Conservation (phyloP, 2,797 vertebrate species). For the Brotula barbata region DNA sequence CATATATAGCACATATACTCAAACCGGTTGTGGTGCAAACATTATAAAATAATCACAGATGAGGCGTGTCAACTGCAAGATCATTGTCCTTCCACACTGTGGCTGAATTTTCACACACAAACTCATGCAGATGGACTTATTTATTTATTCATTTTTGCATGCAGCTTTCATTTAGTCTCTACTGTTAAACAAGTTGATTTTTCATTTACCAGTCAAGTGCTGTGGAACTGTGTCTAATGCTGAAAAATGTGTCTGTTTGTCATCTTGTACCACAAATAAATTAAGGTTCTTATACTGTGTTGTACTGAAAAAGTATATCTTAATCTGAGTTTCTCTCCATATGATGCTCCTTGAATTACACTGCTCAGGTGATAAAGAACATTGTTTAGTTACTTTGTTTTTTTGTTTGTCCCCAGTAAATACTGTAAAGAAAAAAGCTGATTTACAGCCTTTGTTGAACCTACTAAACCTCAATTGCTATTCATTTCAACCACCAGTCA, state of each 20-base stretch:
- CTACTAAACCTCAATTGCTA: neutral
- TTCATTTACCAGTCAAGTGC: no score
- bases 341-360: constrained; percentile 62
- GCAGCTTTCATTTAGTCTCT: no score
- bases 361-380: constrained; percentile 61
- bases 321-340: constrained; percentile 50
- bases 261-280: constrained; percentile 20
- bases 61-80: no score
- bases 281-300: constrained; percentile 30
- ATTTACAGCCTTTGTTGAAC: neutral
- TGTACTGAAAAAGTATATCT: no score
- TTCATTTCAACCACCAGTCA: neutral
- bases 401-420: constrained; percentile 18
- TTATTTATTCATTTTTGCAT: no score
- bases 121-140: no score
- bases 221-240: neutral
- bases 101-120: no score
- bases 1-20: no score
- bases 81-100: no score
- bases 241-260: constrained; percentile 6
- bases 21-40: no score
- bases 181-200: no score
- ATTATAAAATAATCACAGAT: no score
- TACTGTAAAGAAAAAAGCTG: constrained; percentile 13
- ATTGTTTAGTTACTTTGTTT: constrained; percentile 36